Base-by-base conservation (phyloP, 2,888 invertebrate genomes). In the Chymomyza fuscimana region DNA sequence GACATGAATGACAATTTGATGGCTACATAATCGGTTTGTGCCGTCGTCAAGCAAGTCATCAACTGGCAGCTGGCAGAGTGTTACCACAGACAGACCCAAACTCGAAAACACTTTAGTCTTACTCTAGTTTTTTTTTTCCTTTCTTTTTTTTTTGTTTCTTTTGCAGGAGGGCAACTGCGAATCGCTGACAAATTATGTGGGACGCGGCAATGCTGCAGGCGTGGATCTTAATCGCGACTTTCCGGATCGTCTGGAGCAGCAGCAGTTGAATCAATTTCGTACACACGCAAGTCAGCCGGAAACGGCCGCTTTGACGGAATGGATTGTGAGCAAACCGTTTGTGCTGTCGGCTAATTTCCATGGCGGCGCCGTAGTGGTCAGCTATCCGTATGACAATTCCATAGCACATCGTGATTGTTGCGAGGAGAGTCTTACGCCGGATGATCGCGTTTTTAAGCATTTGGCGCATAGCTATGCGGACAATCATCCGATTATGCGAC, bases 331-430 rank as follows among this genome's bases (percentile, higher is more conserved):
- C 12, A 95, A 96, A 85, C 97, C 97, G 67, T 99, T 98, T 91
- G 98, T 98, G 46, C 93, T 98, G 63, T 98, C 98, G 0, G 98
- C 96, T 2, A 99, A 98, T 92, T 93, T 98, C 63, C 98, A 98
- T 90, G 98, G 98, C n/a, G 98, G 98, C 3, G 97, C 99, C 50
- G 93, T 99, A 0, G 99, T 99, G 1, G 99, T 98, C 65, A 99
- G 99, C 91, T 99, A 99, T 92, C 99, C 99, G 0, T 99, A 94
- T 89, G 99, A 98, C 92, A 96, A 97, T 91, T 95, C 96, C 16
- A 93, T 93, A 19, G 92, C 93, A 6, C 93, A 93, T 70, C 92
- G 93, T 70, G 93, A 93, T 52, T 96, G 96, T 83, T 96, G 96
- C 84, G 93, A 93, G 78, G 95, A 96, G 85, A 97, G 96, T 87